A percentile compares a stretch with the other conserved stretches of the same genome.
phyloP scores from a whole-genome alignment of 2,797 vertebrate species.

The Salarias fasciatus region DNA sequence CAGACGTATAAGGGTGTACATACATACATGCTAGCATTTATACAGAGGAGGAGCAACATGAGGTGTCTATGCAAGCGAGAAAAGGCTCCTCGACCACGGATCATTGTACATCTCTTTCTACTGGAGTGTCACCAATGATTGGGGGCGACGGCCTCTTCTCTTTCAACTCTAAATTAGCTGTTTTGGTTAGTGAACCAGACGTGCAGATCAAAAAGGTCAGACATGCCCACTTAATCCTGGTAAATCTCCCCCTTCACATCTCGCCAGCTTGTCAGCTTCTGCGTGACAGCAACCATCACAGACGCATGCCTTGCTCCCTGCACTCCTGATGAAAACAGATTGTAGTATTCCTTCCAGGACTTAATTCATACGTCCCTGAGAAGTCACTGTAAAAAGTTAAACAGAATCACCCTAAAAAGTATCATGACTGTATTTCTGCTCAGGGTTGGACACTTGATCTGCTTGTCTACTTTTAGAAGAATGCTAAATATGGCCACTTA shows the following conservation, averaged over 20 bases:
- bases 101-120: constrained; percentile 42
- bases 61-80: constrained; percentile 1
- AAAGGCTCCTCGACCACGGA: constrained; percentile 21
- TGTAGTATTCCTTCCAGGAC: constrained; percentile 22
- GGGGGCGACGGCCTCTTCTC: constrained; percentile 61
- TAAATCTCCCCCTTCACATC: constrained; percentile 77
- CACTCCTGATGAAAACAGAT: constrained; percentile 3
- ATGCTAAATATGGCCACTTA: constrained; percentile 64
- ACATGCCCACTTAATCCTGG: constrained; percentile 81
- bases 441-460: constrained; percentile 41
- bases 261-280: constrained; percentile 75
- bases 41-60: not conserved
- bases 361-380: constrained; percentile 17
- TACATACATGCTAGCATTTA: not conserved
- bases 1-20: constrained; percentile 2
- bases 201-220: constrained; percentile 80
- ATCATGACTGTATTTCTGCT: not conserved
- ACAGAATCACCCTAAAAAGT: constrained; percentile 26
- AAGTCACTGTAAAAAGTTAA: constrained; percentile 30
- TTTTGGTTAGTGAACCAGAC: constrained; percentile 77
- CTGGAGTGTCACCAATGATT: constrained; percentile 59
- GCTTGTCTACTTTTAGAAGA: constrained; percentile 59
- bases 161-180: constrained; percentile 81
- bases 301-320: constrained; percentile 65
- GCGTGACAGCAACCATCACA: constrained; percentile 77